phyloP scores from a whole-genome alignment of 92 coral and sea anemone genomes.

The Metridium senile region DNA sequence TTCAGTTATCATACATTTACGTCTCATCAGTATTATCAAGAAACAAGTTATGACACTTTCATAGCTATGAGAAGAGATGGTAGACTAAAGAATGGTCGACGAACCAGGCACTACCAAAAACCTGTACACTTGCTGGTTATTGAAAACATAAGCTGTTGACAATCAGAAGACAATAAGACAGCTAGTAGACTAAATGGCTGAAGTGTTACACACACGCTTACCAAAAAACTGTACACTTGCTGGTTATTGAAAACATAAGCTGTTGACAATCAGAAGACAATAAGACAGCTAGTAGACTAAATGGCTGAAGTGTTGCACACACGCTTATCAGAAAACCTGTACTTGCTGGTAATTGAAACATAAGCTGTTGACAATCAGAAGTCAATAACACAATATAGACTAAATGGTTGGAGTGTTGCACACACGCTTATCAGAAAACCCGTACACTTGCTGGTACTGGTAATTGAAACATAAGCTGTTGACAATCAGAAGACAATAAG shows the following conservation, averaged over 20 bases:
- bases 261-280: background rate
- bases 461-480: background rate
- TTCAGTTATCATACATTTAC: background rate
- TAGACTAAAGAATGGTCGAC: conserved; percentile 17
- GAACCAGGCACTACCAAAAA: conserved; percentile 8
- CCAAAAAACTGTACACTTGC: conserved; percentile 19
- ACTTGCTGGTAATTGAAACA: conserved; percentile 7
- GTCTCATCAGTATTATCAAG: conserved; percentile 13
- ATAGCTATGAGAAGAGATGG: conserved; percentile 24
- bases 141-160: background rate
- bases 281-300: conserved; percentile 12
- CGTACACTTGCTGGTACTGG: conserved; percentile 7
- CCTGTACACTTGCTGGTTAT: conserved; percentile 10
- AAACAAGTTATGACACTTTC: conserved; percentile 8
- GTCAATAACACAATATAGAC: conserved; percentile 3
- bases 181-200: conserved; percentile 18
- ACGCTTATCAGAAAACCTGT: conserved; percentile 8
- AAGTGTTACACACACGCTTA: background rate
- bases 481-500: background rate
- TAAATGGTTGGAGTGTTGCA: background rate
- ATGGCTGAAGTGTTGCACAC: background rate
- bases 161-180: background rate
- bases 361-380: background rate
- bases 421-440: conserved; percentile 8
- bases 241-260: background rate